Percentiles rank a stretch among this genome's conserved stretches.
These are phyloP conservation scores for Callionymus lyra DNA, from an alignment of 2,113 vertebrate genomes.

Conservation along the genomic window DNA sequence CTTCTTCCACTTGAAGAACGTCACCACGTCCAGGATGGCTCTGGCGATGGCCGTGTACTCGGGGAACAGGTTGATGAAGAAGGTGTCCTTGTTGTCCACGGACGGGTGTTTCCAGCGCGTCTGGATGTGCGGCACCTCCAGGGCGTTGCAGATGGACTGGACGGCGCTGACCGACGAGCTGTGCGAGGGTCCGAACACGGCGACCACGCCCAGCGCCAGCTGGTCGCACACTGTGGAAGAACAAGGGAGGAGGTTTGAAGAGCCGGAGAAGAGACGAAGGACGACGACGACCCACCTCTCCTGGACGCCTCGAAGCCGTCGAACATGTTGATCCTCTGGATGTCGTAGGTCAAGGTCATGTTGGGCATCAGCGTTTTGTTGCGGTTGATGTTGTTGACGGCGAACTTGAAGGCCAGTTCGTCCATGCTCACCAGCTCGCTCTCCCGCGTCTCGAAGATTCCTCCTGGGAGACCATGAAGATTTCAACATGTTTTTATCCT, in stretches of 20 bases:
- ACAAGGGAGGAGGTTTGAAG: background rate
- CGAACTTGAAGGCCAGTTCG: slow-evolving; percentile 98
- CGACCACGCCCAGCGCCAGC: slow-evolving; percentile 89
- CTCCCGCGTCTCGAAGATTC: slow-evolving; percentile 95
- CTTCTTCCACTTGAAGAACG: slow-evolving; percentile 88
- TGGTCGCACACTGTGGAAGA: slow-evolving; percentile 82
- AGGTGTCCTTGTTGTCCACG: slow-evolving; percentile 86
- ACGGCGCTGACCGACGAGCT: slow-evolving; percentile 92
- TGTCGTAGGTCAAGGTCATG: slow-evolving; percentile 93
- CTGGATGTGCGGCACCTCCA: slow-evolving; percentile 97
- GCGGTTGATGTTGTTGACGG: slow-evolving; percentile 92
- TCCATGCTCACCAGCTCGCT: slow-evolving; percentile 89
- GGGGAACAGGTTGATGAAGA: slow-evolving; percentile 94
- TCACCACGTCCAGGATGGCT: slow-evolving; percentile 88
- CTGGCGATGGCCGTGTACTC: slow-evolving; percentile 89
- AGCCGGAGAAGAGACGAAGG: background rate
- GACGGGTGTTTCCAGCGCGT: slow-evolving; percentile 93
- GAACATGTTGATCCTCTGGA: slow-evolving; percentile 95
- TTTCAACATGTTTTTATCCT: too few species aligned
- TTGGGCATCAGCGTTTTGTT: slow-evolving; percentile 96
- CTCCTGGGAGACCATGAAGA: slow-evolving; percentile 74
- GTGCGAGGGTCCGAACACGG: slow-evolving; percentile 92
- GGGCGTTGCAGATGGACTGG: slow-evolving; percentile 94
- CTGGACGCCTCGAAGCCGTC: slow-evolving; percentile 96
- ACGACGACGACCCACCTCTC: slow-evolving; percentile 71